phyloP scores from a whole-genome alignment of 2,888 invertebrate species.

The Mythimna vitellina region DNA sequence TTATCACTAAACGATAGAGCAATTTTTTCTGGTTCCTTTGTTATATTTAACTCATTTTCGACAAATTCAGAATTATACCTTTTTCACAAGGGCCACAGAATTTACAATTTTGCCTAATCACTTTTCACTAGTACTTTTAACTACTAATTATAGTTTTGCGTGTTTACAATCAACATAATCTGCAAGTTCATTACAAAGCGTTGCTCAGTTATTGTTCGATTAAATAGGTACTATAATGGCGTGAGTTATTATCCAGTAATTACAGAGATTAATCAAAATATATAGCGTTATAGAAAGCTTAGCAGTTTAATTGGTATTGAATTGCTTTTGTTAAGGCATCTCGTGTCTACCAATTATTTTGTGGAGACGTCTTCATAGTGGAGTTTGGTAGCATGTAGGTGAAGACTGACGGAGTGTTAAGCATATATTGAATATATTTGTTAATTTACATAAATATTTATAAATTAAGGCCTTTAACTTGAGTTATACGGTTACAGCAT shows the following conservation, averaged over 20 bases:
- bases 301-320: neutral
- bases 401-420: neutral
- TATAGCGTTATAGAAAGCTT: neutral
- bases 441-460: no score
- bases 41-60: no score
- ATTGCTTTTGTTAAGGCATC: neutral
- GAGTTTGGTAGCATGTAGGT: neutral
- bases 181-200: conserved; percentile 26
- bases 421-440: neutral
- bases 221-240: conserved; percentile 18
- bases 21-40: no score
- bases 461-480: no score
- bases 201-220: conserved; percentile 13
- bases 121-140: conserved; percentile 5
- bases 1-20: no score
- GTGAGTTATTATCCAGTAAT: conserved; percentile 26
- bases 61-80: no score
- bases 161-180: conserved; percentile 41
- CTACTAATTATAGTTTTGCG: conserved; percentile 46
- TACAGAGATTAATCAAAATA: conserved; percentile 20
- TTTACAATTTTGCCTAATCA: conserved; percentile 3
- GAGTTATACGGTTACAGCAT: no score
- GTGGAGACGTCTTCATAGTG: neutral
- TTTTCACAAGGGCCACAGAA: neutral
- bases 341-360: neutral